Evolutionary conservation across 2,113 vertebrate genomes (phyloP).

Genomic region (Propithecus coquereli): DNA sequence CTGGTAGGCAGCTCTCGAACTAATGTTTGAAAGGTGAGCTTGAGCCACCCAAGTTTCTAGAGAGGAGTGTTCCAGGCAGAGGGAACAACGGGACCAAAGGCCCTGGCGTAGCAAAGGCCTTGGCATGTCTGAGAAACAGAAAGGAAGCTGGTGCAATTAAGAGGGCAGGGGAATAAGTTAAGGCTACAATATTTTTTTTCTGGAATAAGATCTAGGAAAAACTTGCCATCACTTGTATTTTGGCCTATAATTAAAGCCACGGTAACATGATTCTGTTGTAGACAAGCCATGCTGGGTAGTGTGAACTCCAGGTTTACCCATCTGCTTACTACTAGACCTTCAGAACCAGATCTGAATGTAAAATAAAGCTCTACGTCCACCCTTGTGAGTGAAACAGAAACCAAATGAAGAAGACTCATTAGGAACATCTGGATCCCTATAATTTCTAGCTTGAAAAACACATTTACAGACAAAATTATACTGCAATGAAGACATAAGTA

Average conservation of each 20-base stretch:
- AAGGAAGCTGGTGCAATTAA: background rate
- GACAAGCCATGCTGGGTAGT: background rate
- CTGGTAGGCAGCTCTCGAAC: background rate
- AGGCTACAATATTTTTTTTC: background rate
- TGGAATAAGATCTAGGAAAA: background rate
- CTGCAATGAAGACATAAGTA: background rate
- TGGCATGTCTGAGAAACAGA: background rate
- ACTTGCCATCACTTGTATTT: background rate
- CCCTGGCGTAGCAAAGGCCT: background rate
- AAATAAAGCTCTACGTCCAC: background rate
- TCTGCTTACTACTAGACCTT: background rate
- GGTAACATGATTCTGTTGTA: background rate
- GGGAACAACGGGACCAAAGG: background rate
- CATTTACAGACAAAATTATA: background rate
- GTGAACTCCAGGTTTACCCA: background rate
- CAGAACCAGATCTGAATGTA: background rate
- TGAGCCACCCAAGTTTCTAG: background rate
- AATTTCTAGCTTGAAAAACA: background rate
- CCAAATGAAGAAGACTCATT: background rate
- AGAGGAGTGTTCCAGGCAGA: background rate
- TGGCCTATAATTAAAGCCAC: background rate
- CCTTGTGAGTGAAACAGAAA: background rate
- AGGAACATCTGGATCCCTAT: background rate
- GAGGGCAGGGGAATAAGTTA: background rate
- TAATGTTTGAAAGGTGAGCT: background rate